Conservation (phyloP, 2,113 vertebrate genomes). For the Callipepla squamata region DNA sequence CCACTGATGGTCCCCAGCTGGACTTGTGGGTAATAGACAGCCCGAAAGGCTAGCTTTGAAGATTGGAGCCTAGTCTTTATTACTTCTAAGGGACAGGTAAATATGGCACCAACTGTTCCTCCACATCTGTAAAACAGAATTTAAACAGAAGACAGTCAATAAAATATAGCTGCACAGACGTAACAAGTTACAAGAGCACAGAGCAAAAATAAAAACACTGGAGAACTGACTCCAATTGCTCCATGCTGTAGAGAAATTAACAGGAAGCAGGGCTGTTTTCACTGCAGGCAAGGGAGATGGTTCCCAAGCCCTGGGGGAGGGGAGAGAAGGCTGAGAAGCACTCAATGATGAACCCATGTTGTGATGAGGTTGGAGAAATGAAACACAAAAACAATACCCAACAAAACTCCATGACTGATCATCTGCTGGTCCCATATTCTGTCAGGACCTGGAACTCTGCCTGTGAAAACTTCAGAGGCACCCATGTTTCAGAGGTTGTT, state of each 20-base stretch:
- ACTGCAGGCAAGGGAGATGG: not conserved
- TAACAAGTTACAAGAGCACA: not conserved
- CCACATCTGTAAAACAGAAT: slow-evolving; percentile 84
- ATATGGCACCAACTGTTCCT: slow-evolving; percentile 94
- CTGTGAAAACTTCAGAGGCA: slow-evolving; percentile 3
- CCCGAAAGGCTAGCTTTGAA: slow-evolving; percentile 87
- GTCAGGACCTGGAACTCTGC: slow-evolving; percentile 5
- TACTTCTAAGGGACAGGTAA: slow-evolving; percentile 95
- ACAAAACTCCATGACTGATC: not conserved
- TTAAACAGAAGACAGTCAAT: not conserved
- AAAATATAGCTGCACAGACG: not conserved
- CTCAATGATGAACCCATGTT: not conserved
- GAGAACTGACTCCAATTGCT: not conserved
- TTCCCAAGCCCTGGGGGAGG: not conserved
- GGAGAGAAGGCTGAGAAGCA: not conserved
- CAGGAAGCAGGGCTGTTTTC: not conserved
- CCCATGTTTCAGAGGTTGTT: not conserved
- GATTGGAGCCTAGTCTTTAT: slow-evolving; percentile 95
- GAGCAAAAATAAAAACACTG: no score
- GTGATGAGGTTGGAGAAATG: not conserved
- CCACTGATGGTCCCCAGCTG: slow-evolving; percentile 91
- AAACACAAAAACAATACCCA: not conserved
- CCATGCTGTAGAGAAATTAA: rapidly evolving
- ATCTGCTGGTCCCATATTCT: not conserved
- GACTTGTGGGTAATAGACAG: slow-evolving; percentile 90